Base-by-base conservation (phyloP, 2,113 vertebrate species). In the Lampris megalopsis region DNA sequence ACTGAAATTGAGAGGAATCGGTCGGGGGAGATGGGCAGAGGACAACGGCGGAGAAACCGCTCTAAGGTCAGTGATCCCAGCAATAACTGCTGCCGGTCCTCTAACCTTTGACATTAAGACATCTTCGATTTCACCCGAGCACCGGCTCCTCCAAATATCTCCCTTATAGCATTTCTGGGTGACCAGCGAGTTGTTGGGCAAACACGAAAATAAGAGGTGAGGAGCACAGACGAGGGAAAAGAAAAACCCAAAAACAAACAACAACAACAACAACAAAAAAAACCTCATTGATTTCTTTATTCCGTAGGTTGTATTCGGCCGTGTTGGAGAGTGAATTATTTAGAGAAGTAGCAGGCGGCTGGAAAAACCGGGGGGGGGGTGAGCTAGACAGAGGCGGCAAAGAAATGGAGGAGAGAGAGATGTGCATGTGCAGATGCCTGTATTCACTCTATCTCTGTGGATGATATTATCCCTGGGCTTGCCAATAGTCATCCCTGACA, bases 321-420 rank as follows among this genome's bases (percentile, higher is more conserved):
- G 72, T 71, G 59, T 73, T 53, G 60, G 62, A 77, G 81, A 75
- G 68, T 86, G 69, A 84, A 84, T 86, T 88, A 88, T 88, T 90
- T 83, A 83, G 56, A 79, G 58, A 62, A 53, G 66, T 35, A 79
- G 63, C 73, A 77, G 50, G 65, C 61, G 74, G 59, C 70, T 74
- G 65, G 52, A 45, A 9, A 53, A 57, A 67, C 37, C 37, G n/a
- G 10, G 58, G 49, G 49, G 73, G 43, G 57, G 49, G 75, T 76
- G 67, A n/a, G 60, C 1, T 63, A 73, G 50, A 77, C 65, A 71
- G 7, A 9, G 11, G 38, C 38, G 64, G 24, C 5, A 9, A 38
- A 5, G 41, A 6, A 63, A 45, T 2, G 52, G 47, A 6, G 11
- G 56, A 45, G 48, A 13, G 49, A 53, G 36, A 37, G 64, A 53